Evolutionary conservation across 2,888 invertebrate species (phyloP), one percentile per base, ranked within the genome.

Genomic region (Tuta absoluta): DNA sequence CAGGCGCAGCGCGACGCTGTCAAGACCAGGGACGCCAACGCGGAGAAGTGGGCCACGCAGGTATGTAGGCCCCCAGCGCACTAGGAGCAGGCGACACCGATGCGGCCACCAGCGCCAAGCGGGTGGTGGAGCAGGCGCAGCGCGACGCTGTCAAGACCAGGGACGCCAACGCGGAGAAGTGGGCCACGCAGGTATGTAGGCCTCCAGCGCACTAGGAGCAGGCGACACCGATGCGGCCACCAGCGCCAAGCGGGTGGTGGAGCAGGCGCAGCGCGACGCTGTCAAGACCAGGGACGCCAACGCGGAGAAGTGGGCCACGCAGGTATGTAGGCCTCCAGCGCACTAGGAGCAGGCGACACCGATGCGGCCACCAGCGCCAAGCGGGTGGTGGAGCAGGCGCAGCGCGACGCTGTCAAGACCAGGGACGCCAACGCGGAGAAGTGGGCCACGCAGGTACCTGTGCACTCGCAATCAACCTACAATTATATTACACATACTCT

Each of bases 1-100:
- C 98, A 99, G 89, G 94, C 96, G 80, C 99, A 99, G 92, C 93
- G 99, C 63, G 97, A 98, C 69, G 97, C 98, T 85, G 98, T 97
- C 45, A 97, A 96, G 85, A 90, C 93, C 23, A 92, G 98, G 63
- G 95, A 96, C 79, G 96, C 96, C 67, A 92, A 82, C 65, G 95
- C 95, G 59, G 84, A 93, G 23, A 93, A 93, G 75, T 98, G 98
- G 97, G 93, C 95, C 82, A 96, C 96, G 57, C 96, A 95, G 93
- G 97, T 96, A 86, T 33, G 33, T 33, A 33, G 4, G 28, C 5
- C n/a, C n/a, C n/a, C n/a, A n/a, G n/a, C 3, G 19, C 10, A 21
- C 21, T n/a, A 11, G 14, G 1, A 0, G 89, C 87, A 64, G 82
- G 78, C 78, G 96, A 99, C 89, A 97, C 98, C 76, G 97, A 98